Evolutionary conservation across 2,113 vertebrate genomes (phyloP).

Genomic region (Camarhynchus parvulus): DNA sequence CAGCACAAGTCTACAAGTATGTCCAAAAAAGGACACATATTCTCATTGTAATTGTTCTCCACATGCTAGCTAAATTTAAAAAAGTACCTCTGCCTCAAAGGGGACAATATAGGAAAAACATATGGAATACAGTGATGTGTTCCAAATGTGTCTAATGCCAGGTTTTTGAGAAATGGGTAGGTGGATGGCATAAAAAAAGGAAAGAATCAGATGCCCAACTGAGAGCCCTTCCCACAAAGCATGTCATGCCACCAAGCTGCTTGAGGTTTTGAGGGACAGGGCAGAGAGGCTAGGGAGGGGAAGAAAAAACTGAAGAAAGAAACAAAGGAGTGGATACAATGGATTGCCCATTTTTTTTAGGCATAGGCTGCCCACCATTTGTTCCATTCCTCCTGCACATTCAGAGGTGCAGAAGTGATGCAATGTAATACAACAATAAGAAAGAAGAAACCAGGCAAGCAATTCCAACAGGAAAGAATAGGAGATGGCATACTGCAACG

Average conservation of each 20-base stretch:
- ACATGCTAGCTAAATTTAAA: not conserved
- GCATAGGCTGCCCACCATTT: not conserved
- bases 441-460: not conserved
- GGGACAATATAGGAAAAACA: conserved; percentile 7
- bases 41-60: not conserved
- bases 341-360: not conserved
- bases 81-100: not conserved
- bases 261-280: not conserved
- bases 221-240: not conserved
- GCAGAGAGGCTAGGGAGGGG: not conserved
- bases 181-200: not conserved
- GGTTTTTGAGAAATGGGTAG: not conserved
- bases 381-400: not conserved
- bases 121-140: not conserved
- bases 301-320: not conserved
- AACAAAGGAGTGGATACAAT: not conserved
- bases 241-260: not conserved
- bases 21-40: not conserved
- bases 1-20: not conserved
- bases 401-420: not conserved
- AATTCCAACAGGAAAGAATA: not conserved
- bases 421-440: not conserved
- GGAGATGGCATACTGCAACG: not conserved
- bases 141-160: not conserved
- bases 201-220: not conserved